Evolutionary conservation across 2,113 vertebrate genomes (phyloP), one percentile per base, ranked within the genome.

Genomic region (Oryzias javanicus): DNA sequence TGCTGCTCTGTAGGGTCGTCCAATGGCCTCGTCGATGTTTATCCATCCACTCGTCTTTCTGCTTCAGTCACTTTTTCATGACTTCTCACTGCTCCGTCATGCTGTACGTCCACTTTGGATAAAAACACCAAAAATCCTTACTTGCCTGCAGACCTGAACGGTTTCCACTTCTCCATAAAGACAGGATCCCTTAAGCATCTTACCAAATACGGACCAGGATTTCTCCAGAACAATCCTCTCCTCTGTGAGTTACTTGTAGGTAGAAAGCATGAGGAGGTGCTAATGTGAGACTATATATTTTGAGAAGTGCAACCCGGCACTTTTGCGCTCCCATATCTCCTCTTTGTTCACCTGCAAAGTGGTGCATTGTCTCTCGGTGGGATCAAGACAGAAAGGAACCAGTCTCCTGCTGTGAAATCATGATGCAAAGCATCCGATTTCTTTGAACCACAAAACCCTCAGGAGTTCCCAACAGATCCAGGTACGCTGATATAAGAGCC

Each of bases 131-230:
- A 12, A 35, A 35, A 35, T 35, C 8, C 10, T 12, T 35, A 10
- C 1, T 35, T 35, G 8, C 2, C 35, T 3, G 10, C 35, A 35
- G 35, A 35, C 10, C 35, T 12, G 8, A 10, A 35, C 10, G 35
- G 8, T 35, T 35, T 35, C 35, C 35, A 12, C 2, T 59, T 66
- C 72, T 50, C 61, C 79, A 81, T 1, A 53, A 79, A 78, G 71
- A 81, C 84, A 63, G 79, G 82, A 88, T 86, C 77, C 79, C 74
- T 75, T 76, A 73, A 75, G 79, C 84, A 80, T 25, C 60, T 70
- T 67, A 82, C 72, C 78, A 80, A 82, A 87, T 66, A 60, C 82
- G 80, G 88, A 81, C 83, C 86, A 81, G 73, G 55, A 51, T 68
- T 49, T 53, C 67, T 50, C 41, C 49, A 59, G 66, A 35, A 35